Percentiles rank a stretch among this genome's conserved stretches.
Conservation (phyloP, 2,113 vertebrate species). For the Paratilapia polleni region DNA sequence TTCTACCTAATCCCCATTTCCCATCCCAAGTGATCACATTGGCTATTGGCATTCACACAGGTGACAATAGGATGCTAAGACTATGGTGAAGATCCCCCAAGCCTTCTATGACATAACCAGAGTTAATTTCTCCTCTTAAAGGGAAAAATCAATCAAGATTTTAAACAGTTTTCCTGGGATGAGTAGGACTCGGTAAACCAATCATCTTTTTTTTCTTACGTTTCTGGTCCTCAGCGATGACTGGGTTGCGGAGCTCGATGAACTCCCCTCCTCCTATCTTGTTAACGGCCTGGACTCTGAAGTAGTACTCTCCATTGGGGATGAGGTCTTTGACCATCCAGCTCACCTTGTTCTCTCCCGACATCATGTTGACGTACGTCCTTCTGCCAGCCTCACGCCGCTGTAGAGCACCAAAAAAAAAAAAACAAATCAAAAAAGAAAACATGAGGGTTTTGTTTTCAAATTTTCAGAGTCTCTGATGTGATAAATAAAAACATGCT, state of each 20-base stretch:
- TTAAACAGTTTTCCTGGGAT: no score
- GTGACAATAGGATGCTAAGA: background rate
- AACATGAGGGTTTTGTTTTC: background rate
- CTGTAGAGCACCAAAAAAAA: slow-evolving; percentile 58
- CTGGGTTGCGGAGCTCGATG: slow-evolving; percentile 91
- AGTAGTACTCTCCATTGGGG: slow-evolving; percentile 95
- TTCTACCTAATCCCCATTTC: background rate
- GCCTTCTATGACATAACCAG: background rate
- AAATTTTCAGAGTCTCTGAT: background rate
- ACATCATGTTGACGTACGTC: slow-evolving; percentile 97
- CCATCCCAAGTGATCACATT: background rate
- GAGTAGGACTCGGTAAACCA: no score
- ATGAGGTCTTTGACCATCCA: slow-evolving; percentile 97
- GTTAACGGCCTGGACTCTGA: slow-evolving; percentile 96
- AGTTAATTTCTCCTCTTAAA: background rate
- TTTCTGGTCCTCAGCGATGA: slow-evolving; percentile 96
- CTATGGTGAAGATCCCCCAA: no score
- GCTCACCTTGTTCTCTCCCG: slow-evolving; percentile 94
- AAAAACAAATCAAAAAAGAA: accelerated
- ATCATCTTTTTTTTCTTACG: slow-evolving; percentile 79
- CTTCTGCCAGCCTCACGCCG: slow-evolving; percentile 94
- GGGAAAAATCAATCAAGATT: no score
- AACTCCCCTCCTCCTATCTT: slow-evolving; percentile 98
- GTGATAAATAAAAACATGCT: background rate
- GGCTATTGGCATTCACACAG: background rate